Conservation (phyloP, 1,140 invertebrate genomes). For the Idris sp. region DNA sequence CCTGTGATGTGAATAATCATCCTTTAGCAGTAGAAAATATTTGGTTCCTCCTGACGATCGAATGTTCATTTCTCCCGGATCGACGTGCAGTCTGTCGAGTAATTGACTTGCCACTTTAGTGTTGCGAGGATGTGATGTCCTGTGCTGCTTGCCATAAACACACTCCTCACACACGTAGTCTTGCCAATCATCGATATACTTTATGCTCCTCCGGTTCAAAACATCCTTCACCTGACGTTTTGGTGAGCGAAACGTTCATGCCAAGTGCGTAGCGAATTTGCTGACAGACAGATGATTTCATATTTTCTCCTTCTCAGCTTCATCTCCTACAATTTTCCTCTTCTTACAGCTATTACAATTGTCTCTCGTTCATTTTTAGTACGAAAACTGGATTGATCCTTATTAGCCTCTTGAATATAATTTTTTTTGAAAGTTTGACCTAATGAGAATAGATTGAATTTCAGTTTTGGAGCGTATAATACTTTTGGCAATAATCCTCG, state of each 20-base stretch:
- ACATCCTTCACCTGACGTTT: conserved; percentile 1
- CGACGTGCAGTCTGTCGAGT: conserved; percentile 61
- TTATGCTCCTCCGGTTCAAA: background rate
- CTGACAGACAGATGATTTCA: no score
- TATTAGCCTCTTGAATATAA: background rate
- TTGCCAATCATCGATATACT: conserved; percentile 49
- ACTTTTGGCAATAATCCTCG: background rate
- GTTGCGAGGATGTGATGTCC: background rate
- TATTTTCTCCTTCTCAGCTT: no score
- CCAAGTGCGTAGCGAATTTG: background rate
- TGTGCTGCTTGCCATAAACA: conserved; percentile 38
- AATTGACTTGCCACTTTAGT: background rate
- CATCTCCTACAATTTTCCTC: background rate
- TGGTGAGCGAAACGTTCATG: background rate
- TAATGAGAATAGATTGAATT: background rate
- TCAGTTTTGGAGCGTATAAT: background rate
- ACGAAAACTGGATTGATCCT: background rate
- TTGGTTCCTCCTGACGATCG: conserved; percentile 48
- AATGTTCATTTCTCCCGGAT: conserved; percentile 65
- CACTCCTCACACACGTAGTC: conserved; percentile 58
- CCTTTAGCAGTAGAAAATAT: conserved; percentile 35
- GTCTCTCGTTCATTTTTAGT: background rate
- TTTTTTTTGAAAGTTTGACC: background rate
- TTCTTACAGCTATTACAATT: background rate
- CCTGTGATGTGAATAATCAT: conserved; percentile 26